Conservation (phyloP, 1,140 invertebrate genomes). For the Drosophila nigrodunni region DNA sequence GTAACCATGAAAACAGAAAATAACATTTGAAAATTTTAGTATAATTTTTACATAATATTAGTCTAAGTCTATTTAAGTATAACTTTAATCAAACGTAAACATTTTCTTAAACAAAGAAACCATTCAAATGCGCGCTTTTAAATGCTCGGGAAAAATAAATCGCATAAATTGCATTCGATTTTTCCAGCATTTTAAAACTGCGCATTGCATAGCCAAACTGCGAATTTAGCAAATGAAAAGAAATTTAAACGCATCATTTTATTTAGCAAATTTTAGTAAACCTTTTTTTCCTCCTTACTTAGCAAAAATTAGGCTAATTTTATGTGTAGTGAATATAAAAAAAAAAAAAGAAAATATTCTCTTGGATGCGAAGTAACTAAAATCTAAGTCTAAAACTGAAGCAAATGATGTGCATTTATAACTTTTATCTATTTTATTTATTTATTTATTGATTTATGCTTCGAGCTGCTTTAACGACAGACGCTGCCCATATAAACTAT, state of each 20-base stretch:
- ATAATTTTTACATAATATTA: slow-evolving; percentile 40
- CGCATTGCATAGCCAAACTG: slow-evolving; percentile 60
- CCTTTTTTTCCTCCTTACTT: slow-evolving; percentile 12
- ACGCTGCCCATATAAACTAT: not conserved
- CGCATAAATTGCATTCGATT: not conserved
- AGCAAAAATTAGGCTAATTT: slow-evolving; percentile 72
- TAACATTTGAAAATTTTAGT: slow-evolving; percentile 57
- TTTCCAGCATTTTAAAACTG: slow-evolving; percentile 77
- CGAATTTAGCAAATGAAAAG: slow-evolving; percentile 35
- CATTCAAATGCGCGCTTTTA: slow-evolving; percentile 73
- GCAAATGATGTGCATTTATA: slow-evolving; percentile 76
- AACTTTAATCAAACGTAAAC: slow-evolving; percentile 44
- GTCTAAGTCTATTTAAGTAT: slow-evolving; percentile 41
- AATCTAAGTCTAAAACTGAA: slow-evolving; percentile 67
- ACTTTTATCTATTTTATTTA: slow-evolving; percentile 69
- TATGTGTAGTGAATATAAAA: slow-evolving; percentile 63
- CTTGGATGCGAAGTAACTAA: slow-evolving; percentile 50
- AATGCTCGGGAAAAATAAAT: slow-evolving; percentile 57
- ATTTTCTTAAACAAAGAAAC: slow-evolving; percentile 22
- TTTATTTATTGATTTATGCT: slow-evolving; percentile 53
- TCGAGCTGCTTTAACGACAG: slow-evolving; percentile 35
- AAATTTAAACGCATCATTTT: slow-evolving; percentile 7
- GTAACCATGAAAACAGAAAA: slow-evolving; percentile 41
- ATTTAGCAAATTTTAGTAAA: slow-evolving; percentile 40
- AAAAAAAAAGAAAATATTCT: slow-evolving; percentile 24